Evolutionary conservation across 1,140 invertebrate genomes (phyloP).

Genomic region (Ceratina japonica): DNA sequence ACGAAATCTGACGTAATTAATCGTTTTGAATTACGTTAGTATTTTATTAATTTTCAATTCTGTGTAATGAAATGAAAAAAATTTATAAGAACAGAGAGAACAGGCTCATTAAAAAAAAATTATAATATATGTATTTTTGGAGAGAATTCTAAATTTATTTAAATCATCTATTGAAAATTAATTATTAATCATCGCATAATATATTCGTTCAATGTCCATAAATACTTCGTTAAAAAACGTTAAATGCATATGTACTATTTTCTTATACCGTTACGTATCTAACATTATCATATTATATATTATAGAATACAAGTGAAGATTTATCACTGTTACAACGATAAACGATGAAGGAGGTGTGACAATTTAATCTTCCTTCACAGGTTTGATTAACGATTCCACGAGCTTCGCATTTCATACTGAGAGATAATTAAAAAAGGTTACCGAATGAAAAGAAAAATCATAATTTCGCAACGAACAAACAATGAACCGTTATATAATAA

Average conservation of each 20-base stretch:
- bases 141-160: background rate
- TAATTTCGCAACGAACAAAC: slow-evolving; percentile 24
- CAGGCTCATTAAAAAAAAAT: background rate
- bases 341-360: slow-evolving; percentile 19
- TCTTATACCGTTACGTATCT: background rate
- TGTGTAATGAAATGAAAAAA: slow-evolving; percentile 18
- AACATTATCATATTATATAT: background rate
- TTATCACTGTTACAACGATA: background rate
- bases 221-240: background rate
- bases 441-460: slow-evolving; percentile 25
- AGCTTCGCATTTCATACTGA: background rate
- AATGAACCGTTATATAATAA: slow-evolving; percentile 40
- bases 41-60: slow-evolving; percentile 11
- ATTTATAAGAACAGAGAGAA: background rate
- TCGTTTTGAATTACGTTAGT: slow-evolving; percentile 2
- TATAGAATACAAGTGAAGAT: background rate
- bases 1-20: slow-evolving; percentile 2
- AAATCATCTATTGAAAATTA: background rate
- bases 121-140: too few species aligned
- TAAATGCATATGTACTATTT: background rate
- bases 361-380: slow-evolving; percentile 10
- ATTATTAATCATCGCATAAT: background rate
- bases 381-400: slow-evolving; percentile 13
- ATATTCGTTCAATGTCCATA: too few species aligned
- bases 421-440: slow-evolving; percentile 41